Percentiles rank a stretch among this genome's conserved stretches.
These are phyloP conservation scores for Montipora sp. DNA, from an alignment of 64 coral and sea anemone genomes.

Conservation along the genomic window DNA sequence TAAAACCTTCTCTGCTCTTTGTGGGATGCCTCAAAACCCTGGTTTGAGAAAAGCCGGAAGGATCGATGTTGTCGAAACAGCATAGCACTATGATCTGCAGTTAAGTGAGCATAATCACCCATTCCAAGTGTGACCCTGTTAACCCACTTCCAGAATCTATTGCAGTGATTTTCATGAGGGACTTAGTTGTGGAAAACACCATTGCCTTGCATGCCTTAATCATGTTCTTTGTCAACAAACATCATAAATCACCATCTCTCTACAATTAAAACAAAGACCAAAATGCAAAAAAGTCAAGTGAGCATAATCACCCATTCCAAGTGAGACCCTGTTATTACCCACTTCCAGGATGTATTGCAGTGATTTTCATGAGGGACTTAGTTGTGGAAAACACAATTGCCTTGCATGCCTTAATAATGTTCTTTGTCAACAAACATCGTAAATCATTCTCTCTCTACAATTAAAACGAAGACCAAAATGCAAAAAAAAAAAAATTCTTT, in stretches of 20 bases:
- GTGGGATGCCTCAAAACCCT: too few relatives aligned
- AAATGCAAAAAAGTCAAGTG: neutral
- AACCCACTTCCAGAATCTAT: too few relatives aligned
- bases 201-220: slow-evolving; percentile 23
- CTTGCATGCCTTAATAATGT: neutral
- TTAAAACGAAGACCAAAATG: slow-evolving; percentile 7
- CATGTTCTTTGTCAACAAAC: neutral
- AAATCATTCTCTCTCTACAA: slow-evolving; percentile 23
- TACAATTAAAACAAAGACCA: slow-evolving; percentile 3
- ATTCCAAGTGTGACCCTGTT: too few relatives aligned
- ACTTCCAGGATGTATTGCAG: too few relatives aligned
- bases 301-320: too few relatives aligned
- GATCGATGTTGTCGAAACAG: too few relatives aligned
- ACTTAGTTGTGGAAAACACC: neutral
- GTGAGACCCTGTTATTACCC: too few relatives aligned
- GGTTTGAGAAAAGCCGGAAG: too few relatives aligned
- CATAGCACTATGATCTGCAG: too few relatives aligned
- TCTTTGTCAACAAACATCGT: slow-evolving; percentile 1
- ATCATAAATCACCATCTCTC: slow-evolving; percentile 32
- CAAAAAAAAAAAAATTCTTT: neutral
- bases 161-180: neutral
- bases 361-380: neutral
- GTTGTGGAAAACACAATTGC: slow-evolving; percentile 8
- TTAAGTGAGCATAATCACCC: too few relatives aligned
- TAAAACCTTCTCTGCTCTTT: too few relatives aligned